Evolutionary conservation across 2,888 invertebrate species (phyloP), one percentile per base, ranked within the genome.

Genomic region (Xylota sylvarum): DNA sequence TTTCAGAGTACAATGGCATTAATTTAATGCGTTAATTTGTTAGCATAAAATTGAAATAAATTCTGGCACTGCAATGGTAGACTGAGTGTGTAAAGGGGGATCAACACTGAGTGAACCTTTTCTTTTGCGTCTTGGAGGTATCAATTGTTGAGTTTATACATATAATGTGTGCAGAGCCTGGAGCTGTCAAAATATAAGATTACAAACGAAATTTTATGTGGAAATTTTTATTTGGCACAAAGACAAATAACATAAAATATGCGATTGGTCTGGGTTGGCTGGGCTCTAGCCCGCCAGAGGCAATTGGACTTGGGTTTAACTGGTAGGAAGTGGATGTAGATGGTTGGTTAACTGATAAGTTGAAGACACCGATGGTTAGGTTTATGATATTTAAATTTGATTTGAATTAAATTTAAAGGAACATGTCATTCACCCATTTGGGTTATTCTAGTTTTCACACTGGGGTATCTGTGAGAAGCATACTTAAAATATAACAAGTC

Each of bases 21-120:
- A 82, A 86, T 77, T 86, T 86, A 86, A 86, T 78, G 86, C 86
- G 86, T 86, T 86, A 82, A 86, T 86, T 86, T 86, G 86, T 88
- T 76, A 88, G 90, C 91, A 90, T 90, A 90, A 90, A 91, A 91
- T 90, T 89, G 89, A 90, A 90, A 90, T 90, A 90, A 91, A 91
- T 90, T 91, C 88, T 88, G 89, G 89, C 37, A 46, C 32, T 62
- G 37, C 35, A 46, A 43, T 30, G 62, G 32, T 23, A 35, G 30
- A 70, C 23, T 35, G 56, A 70, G 6, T 46, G 55, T 43, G 19
- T 37, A 12, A 12, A 46, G 43, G 60, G 55, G 56, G 48, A 67
- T 74, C 67, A 52, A 14, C n/a, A n/a, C 27, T 48, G 50, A 69
- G 43, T 69, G 52, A 74, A 62, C 74, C 74, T 74, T 74, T 74